These are phyloP conservation scores for Apaloderma vittatum DNA, from an alignment of 2,113 vertebrate genomes.

Conservation along the genomic window DNA sequence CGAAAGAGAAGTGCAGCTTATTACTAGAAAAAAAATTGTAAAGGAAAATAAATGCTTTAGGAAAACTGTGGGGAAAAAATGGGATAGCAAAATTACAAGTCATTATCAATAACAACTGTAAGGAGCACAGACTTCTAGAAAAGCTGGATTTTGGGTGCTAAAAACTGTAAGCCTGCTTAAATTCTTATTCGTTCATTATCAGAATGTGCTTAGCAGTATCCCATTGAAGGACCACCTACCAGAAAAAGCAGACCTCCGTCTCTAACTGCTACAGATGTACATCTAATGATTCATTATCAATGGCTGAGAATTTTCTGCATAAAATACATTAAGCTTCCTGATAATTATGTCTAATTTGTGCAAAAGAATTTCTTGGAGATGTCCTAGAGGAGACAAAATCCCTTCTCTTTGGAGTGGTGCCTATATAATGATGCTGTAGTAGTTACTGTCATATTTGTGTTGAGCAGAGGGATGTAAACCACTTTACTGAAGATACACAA, in stretches of 20 bases:
- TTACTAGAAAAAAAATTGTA: not conserved
- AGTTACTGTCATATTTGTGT: not conserved
- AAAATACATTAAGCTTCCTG: not conserved
- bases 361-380: not conserved
- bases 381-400: not conserved
- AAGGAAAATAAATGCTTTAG: not conserved
- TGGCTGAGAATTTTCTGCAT: not conserved
- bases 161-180: not conserved
- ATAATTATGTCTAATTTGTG: not conserved
- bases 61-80: not conserved
- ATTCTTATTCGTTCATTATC: not conserved
- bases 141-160: not conserved
- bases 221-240: not conserved
- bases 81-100: not conserved
- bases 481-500: not conserved
- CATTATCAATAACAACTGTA: not conserved
- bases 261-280: not conserved
- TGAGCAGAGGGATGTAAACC: not conserved
- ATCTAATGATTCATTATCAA: not conserved
- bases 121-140: not conserved
- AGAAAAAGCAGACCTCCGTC: not conserved
- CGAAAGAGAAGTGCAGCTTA: not conserved
- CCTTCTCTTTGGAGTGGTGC: not conserved
- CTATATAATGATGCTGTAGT: not conserved
- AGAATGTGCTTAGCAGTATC: not conserved